These are phyloP conservation scores for Cephus sareptanus DNA, from an alignment of 2,888 invertebrate genomes.

Conservation along the genomic window DNA sequence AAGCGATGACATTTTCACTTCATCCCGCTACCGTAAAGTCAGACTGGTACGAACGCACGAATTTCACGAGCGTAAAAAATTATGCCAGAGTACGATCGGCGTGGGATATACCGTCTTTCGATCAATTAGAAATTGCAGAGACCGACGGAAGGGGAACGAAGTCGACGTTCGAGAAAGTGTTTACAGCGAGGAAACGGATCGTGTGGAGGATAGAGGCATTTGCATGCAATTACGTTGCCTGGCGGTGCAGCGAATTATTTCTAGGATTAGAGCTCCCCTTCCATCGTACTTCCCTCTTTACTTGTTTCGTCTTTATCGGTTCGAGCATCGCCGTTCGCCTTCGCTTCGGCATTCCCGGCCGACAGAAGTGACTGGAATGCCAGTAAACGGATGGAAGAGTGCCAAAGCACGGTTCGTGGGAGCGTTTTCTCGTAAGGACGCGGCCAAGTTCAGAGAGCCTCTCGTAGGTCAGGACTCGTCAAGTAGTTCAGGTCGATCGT, in stretches of 20 bases:
- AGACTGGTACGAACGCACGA: not conserved
- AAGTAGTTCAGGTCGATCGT: not conserved
- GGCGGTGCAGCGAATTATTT: conserved; percentile 10
- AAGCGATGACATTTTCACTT: not conserved
- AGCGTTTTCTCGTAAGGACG: conserved; percentile 6
- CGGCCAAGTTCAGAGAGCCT: conserved; percentile 13
- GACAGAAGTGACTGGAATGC: conserved; percentile 3
- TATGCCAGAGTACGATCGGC: not conserved
- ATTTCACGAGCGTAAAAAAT: not conserved
- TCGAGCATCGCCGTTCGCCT: not conserved
- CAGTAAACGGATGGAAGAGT: not conserved
- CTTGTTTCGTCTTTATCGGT: not conserved
- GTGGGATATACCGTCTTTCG: not conserved
- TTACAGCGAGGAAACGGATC: conserved; percentile 55
- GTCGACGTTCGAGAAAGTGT: conserved; percentile 53
- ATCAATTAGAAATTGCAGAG: conserved; percentile 40
- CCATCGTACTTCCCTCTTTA: not conserved
- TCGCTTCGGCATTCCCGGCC: conserved; percentile 1
- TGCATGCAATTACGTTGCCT: conserved; percentile 57
- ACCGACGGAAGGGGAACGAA: conserved; percentile 33
- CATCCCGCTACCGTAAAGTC: not conserved
- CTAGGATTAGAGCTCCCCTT: not conserved
- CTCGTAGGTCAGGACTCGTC: conserved; percentile 18
- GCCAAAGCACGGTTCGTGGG: conserved; percentile 7
- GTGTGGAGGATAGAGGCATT: conserved; percentile 53